phyloP scores from a whole-genome alignment of 2,113 vertebrate genomes.

The Tychaedon coryphoeus region DNA sequence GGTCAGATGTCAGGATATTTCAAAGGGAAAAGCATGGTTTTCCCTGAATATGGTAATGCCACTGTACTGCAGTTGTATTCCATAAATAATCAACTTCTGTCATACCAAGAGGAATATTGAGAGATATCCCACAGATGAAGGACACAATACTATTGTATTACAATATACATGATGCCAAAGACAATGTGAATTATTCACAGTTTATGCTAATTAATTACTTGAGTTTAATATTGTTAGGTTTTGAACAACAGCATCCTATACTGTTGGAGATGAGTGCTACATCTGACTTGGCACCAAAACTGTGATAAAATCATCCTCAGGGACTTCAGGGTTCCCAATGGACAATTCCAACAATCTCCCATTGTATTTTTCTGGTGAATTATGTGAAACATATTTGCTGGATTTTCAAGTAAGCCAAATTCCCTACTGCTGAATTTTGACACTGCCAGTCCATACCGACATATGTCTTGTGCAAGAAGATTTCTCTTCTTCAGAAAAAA shows the following conservation, averaged over 20 bases:
- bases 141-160: not conserved
- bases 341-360: not conserved
- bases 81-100: not conserved
- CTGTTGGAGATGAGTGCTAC: not conserved
- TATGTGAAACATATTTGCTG: slow-evolving; percentile 2
- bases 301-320: not conserved
- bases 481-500: not conserved
- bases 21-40: not conserved
- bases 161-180: not conserved
- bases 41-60: not conserved
- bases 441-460: not conserved
- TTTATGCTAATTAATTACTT: not conserved
- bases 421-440: not conserved
- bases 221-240: not conserved
- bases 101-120: not conserved
- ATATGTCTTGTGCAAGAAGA: not conserved
- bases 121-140: not conserved
- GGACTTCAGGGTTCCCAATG: not conserved
- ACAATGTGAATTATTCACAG: not conserved
- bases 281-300: not conserved
- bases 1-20: not conserved
- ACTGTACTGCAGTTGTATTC: not conserved
- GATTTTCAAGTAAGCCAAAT: not conserved
- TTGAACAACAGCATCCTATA: not conserved
- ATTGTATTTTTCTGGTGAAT: slow-evolving; percentile 4